Conservation (phyloP, 2,113 vertebrate genomes). For the Sylvilagus bachmani region DNA sequence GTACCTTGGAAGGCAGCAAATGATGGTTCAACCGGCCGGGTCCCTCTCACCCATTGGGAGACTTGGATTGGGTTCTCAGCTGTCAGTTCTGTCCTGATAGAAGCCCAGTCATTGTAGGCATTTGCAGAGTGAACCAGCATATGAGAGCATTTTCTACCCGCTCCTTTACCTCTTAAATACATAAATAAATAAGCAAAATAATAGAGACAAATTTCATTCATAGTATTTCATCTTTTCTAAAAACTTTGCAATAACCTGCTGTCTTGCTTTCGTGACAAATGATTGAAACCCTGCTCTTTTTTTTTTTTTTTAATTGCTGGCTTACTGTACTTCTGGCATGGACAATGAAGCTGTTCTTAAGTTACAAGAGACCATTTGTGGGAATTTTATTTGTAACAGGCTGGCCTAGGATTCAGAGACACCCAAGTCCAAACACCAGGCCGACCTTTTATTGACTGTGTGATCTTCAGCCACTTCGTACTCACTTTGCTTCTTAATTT, state of each 20-base stretch:
- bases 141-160: no score
- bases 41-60: no score
- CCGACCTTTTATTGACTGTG: background rate
- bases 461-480: background rate
- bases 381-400: background rate
- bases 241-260: background rate
- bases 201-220: background rate
- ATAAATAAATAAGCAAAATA: background rate
- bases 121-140: no score
- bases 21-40: no score
- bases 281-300: background rate
- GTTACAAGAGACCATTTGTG: constrained; percentile 16
- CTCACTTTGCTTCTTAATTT: background rate
- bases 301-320: constrained; percentile 15
- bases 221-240: constrained; percentile 15
- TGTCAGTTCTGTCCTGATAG: no score
- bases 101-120: no score
- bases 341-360: background rate
- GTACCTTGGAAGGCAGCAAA: no score
- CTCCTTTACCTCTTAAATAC: no score
- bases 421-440: background rate
- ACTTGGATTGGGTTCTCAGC: no score
- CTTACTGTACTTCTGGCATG: background rate
- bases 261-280: background rate
- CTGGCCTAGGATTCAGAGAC: background rate